Evolutionary conservation across 2,888 invertebrate species (phyloP).

Genomic region (Steromphala cineraria): DNA sequence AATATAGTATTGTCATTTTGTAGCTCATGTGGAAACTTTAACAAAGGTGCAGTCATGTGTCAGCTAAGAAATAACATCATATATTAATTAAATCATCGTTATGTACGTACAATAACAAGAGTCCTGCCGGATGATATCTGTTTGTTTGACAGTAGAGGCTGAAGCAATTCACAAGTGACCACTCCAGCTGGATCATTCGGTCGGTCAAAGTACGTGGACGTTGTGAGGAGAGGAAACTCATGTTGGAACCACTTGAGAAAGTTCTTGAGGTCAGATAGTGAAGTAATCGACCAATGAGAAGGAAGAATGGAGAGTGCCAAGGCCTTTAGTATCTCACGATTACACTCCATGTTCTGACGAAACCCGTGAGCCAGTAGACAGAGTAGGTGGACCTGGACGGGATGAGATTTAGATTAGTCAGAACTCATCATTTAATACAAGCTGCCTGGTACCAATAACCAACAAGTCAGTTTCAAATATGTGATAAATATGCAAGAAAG

Average conservation of each 20-base stretch:
- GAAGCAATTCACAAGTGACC: too few relatives aligned
- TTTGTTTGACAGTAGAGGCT: too few relatives aligned
- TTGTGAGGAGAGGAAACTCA: slow-evolving; percentile 36
- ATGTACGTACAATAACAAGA: background rate
- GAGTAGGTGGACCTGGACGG: slow-evolving; percentile 79
- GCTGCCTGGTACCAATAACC: too few relatives aligned
- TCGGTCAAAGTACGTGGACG: background rate
- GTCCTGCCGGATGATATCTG: too few relatives aligned
- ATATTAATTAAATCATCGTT: too few relatives aligned
- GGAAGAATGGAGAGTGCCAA: slow-evolving; percentile 83
- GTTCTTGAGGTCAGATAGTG: slow-evolving; percentile 85
- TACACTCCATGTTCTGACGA: slow-evolving; percentile 77
- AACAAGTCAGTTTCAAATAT: too few relatives aligned
- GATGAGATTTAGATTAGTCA: background rate
- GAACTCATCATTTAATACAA: too few relatives aligned
- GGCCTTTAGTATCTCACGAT: slow-evolving; percentile 80
- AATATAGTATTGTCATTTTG: too few relatives aligned
- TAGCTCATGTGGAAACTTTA: too few relatives aligned
- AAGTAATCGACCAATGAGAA: slow-evolving; percentile 57
- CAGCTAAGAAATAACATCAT: too few relatives aligned
- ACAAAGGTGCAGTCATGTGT: too few relatives aligned
- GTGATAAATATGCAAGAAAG: too few relatives aligned
- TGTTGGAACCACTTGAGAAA: slow-evolving; percentile 87
- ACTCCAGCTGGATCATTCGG: background rate
- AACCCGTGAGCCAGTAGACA: slow-evolving; percentile 89